These are phyloP conservation scores for Unio pictorum DNA, from an alignment of 2,888 invertebrate species.

Conservation along the genomic window DNA sequence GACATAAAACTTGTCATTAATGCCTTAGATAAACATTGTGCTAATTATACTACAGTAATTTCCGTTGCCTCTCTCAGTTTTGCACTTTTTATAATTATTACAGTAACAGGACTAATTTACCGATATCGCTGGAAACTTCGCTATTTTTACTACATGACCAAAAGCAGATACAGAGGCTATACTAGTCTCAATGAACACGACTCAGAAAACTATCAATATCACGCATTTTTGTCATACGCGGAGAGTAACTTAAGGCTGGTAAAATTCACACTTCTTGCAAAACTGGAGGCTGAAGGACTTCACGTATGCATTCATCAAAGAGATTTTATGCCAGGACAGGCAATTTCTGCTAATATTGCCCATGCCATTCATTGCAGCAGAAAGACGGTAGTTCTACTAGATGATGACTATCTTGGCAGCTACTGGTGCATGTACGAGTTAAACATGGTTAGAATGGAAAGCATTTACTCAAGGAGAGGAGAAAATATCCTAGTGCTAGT, in stretches of 20 bases:
- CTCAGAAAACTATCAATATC: constrained; percentile 18
- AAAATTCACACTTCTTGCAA: constrained; percentile 7
- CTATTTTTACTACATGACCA: constrained; percentile 25
- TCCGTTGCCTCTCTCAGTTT: too few species aligned
- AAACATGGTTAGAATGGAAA: constrained; percentile 38
- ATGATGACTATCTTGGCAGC: constrained; percentile 27
- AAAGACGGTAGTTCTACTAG: constrained; percentile 37
- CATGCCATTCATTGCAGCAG: constrained; percentile 39
- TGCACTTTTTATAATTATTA: constrained; percentile 6
- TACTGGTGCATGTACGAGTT: constrained; percentile 48
- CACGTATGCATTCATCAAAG: constrained; percentile 39
- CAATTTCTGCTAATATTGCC: constrained; percentile 39
- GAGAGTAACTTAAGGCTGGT: constrained; percentile 20
- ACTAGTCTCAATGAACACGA: not conserved
- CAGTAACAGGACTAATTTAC: constrained; percentile 18
- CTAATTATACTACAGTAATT: too few species aligned
- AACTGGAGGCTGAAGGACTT: constrained; percentile 18
- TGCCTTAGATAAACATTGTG: too few species aligned
- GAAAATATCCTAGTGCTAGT: not conserved
- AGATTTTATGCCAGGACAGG: constrained; percentile 40
- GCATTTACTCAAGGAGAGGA: constrained; percentile 19
- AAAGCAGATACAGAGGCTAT: constrained; percentile 13
- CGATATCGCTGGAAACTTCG: constrained; percentile 32
- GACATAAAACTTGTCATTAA: too few species aligned
- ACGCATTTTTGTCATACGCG: constrained; percentile 37